phyloP scores from a whole-genome alignment of 2,888 invertebrate species.

The Drosophila nr. perissopoda region DNA sequence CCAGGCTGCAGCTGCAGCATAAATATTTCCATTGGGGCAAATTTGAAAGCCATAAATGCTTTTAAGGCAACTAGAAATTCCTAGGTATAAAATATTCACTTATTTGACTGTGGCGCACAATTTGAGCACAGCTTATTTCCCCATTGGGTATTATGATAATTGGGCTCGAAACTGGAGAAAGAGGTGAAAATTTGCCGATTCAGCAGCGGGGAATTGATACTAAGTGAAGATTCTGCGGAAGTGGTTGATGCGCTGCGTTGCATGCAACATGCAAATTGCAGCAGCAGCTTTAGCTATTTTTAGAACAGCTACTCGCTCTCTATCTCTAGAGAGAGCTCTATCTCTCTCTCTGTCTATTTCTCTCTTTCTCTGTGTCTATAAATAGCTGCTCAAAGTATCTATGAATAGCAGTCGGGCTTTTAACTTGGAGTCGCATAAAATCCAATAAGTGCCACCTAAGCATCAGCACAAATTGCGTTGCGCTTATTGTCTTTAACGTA shows the following conservation, averaged over 20 bases:
- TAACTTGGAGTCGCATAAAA: slow-evolving; percentile 51
- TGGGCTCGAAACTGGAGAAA: neutral
- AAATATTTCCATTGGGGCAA: slow-evolving; percentile 4
- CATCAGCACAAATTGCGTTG: slow-evolving; percentile 59
- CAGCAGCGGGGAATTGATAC: neutral
- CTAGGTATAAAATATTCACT: neutral
- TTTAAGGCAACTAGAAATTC: neutral
- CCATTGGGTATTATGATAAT: slow-evolving; percentile 9
- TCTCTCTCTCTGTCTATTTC: neutral
- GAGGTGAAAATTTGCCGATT: neutral
- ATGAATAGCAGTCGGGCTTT: slow-evolving; percentile 48
- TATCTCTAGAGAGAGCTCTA: neutral
- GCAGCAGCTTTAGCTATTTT: slow-evolving; percentile 28
- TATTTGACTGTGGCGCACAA: slow-evolving; percentile 2
- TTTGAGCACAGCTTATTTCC: neutral
- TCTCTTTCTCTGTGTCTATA: slow-evolving; percentile 19
- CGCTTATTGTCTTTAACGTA: slow-evolving; percentile 61
- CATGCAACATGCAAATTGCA: slow-evolving; percentile 29
- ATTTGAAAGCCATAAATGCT: slow-evolving; percentile 17
- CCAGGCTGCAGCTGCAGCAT: slow-evolving; percentile 2
- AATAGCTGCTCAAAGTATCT: slow-evolving; percentile 40
- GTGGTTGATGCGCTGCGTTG: neutral
- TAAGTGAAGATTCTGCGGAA: neutral
- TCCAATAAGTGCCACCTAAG: slow-evolving; percentile 70
- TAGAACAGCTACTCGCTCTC: slow-evolving; percentile 21